Evolutionary conservation across 2,113 vertebrate species (phyloP).

Genomic region (Chlorodrepanis virens): DNA sequence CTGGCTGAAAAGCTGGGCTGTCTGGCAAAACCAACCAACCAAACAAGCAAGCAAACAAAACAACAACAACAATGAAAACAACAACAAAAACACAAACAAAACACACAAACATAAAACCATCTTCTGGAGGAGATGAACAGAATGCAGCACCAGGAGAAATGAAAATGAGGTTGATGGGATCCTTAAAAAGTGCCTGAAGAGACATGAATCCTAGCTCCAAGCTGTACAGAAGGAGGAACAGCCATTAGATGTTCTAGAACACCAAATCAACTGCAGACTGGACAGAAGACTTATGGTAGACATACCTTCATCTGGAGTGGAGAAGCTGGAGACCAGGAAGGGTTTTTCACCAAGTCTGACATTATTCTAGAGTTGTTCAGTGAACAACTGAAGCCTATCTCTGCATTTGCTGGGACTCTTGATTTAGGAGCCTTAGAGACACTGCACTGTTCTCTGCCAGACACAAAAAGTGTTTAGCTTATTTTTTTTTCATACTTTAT

Average conservation of each 20-base stretch:
- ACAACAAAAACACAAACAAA: not conserved
- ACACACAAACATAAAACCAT: not conserved
- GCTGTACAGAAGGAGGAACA: not conserved
- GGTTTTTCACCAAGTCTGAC: not conserved
- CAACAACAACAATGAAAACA: not conserved
- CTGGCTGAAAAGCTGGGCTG: not conserved
- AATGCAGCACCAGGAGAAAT: not conserved
- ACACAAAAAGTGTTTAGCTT: not conserved
- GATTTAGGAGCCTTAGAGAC: not conserved
- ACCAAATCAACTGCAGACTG: not conserved
- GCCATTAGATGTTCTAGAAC: not conserved
- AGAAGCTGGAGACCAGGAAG: not conserved
- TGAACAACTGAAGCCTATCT: not conserved
- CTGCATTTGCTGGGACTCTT: not conserved
- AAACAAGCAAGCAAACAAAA: not conserved
- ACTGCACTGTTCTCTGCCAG: not conserved
- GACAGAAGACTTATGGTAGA: not conserved
- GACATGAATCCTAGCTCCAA: not conserved
- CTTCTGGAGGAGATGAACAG: not conserved
- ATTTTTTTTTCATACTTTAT: not conserved
- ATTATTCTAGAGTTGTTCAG: not conserved
- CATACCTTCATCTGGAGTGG: not conserved
- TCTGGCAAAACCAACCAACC: not conserved
- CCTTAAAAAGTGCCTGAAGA: not conserved
- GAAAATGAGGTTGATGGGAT: rapidly evolving